Evolutionary conservation across 1,140 invertebrate genomes (phyloP), one percentile per base, ranked within the genome.

Genomic region (Caenorhabditis remanei): DNA sequence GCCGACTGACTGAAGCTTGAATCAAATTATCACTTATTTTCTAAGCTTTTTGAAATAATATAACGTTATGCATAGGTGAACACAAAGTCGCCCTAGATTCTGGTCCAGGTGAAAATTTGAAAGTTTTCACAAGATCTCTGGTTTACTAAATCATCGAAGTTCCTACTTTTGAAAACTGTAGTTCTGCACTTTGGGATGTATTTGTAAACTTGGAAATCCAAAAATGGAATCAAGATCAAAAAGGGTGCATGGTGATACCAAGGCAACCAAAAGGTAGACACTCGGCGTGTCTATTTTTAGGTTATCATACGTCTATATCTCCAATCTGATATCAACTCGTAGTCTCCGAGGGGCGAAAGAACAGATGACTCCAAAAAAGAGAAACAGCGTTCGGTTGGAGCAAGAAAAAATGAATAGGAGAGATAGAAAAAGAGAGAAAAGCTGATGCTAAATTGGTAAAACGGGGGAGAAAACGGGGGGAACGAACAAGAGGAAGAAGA

Each of bases 351-450:
- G 13, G 16, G 11, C 16, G 50, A 11, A 53, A 53, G 2, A 53
- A 53, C 11, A 53, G 13, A 53, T 53, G 50, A 11, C 50, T 53
- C 13, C 11, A 63, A 63, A 40, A 11, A 11, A 7, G 61, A 63
- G 61, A 24, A 32, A 63, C 21, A 63, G 11, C 61, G 56, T 58
- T 58, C 56, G 56, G 32, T 21, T n/a, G 56, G 4, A n/a, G 50
- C 56, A 19, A 32, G 61, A 58, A 58, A 58, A 58, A 58, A n/a
- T 19, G 50, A 82, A 21, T n/a, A 46, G 43, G 41, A 79, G 71
- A 79, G 71, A 79, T 79, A 79, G 71, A 79, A 50, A 24, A n/a
- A n/a, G 14, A 84, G 53, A 63, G 58, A 83, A 84, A 58, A 61
- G 21, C 43, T 7, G 83, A 16, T 13, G 83, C 40, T 61, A 46